Percentiles rank a stretch among this genome's conserved stretches.
Conservation (phyloP, 2,888 invertebrate genomes). For the Homarus gammarus region DNA sequence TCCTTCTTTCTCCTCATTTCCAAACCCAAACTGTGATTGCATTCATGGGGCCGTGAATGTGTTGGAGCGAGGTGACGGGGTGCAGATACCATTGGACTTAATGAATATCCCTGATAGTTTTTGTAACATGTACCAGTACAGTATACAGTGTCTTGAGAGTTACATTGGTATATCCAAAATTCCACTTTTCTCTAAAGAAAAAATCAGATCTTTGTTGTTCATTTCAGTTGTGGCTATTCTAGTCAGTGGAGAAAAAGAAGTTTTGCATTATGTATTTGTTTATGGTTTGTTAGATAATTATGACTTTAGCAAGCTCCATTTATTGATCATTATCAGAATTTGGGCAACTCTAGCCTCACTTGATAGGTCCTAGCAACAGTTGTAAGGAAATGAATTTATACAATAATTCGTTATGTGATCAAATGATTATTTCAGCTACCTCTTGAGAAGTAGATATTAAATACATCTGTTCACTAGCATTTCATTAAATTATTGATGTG, state of each 20-base stretch:
- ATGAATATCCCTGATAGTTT: not conserved
- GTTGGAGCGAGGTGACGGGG: slow-evolving; percentile 4
- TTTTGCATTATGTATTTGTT: not conserved
- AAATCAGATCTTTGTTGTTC: not conserved
- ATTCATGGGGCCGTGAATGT: slow-evolving; percentile 13
- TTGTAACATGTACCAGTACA: too few relatives aligned
- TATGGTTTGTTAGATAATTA: not conserved
- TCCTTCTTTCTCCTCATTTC: slow-evolving; percentile 7
- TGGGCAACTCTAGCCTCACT: not conserved
- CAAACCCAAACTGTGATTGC: slow-evolving; percentile 24
- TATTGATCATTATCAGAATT: not conserved
- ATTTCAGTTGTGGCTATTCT: slow-evolving; percentile 15
- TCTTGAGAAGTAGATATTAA: slow-evolving; percentile 8
- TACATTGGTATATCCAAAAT: not conserved
- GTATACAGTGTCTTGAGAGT: not conserved
- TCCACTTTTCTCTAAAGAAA: not conserved
- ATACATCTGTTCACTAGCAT: not conserved
- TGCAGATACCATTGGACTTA: not conserved
- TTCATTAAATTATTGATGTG: not conserved
- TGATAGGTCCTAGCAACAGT: not conserved
- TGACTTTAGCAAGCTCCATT: not conserved
- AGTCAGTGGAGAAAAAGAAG: slow-evolving; percentile 1
- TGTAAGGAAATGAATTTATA: not conserved
- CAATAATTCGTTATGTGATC: not conserved
- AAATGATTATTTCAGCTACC: not conserved